These are phyloP conservation scores for Heliothis subflexa DNA, from an alignment of 1,140 invertebrate genomes.

Conservation along the genomic window DNA sequence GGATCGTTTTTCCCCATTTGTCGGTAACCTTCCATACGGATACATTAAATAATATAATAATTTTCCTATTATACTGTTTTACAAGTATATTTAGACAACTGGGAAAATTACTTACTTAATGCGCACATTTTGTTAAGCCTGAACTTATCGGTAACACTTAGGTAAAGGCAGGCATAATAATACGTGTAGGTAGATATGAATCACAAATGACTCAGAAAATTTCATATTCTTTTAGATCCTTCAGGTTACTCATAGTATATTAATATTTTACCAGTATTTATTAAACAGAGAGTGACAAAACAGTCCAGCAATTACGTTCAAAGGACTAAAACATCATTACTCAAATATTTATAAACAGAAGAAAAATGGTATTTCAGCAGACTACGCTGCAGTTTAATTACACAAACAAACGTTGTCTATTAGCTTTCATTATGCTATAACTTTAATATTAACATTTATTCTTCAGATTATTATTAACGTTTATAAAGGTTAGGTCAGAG, in stretches of 20 bases:
- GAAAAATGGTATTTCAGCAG: background rate
- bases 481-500: conserved; percentile 67
- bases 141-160: too few relatives aligned
- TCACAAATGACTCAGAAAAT: background rate
- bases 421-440: conserved; percentile 37
- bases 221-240: background rate
- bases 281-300: background rate
- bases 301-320: background rate
- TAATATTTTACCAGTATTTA: background rate
- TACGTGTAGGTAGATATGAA: background rate
- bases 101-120: too few relatives aligned
- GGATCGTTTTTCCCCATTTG: background rate
- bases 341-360: conserved; percentile 7
- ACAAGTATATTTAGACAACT: too few relatives aligned
- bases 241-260: background rate
- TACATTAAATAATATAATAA: background rate
- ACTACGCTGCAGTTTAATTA: conserved; percentile 22
- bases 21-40: background rate
- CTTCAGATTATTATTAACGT: conserved; percentile 45
- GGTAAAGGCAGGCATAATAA: too few relatives aligned
- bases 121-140: too few relatives aligned
- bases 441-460: conserved; percentile 42
- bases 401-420: conserved; percentile 33
- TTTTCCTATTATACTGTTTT: background rate
- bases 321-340: background rate